These are phyloP conservation scores for Motacilla tschutschensis DNA, from an alignment of 2,113 vertebrate species.

Conservation along the genomic window DNA sequence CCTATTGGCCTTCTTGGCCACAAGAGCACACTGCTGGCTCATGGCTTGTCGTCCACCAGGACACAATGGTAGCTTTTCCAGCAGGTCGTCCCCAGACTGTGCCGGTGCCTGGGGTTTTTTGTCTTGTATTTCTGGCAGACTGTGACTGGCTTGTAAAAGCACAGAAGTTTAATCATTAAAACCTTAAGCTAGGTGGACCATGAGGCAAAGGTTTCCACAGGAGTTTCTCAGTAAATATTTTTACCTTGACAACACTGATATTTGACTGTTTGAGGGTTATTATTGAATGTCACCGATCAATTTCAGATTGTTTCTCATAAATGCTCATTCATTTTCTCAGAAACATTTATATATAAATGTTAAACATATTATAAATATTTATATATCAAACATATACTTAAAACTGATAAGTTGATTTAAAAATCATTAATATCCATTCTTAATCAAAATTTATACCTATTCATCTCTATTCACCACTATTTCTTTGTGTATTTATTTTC, in stretches of 20 bases:
- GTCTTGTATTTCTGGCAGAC: neutral
- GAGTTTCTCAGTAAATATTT: neutral
- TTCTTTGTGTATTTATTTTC: neutral
- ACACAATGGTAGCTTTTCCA: neutral
- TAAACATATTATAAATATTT: too few species aligned
- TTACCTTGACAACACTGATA: neutral
- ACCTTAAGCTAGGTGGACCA: neutral
- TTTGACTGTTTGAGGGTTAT: neutral
- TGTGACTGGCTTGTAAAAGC: neutral
- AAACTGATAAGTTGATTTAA: neutral
- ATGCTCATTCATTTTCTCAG: neutral
- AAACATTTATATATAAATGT: neutral
- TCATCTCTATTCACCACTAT: neutral
- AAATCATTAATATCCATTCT: neutral
- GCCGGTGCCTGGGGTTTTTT: neutral
- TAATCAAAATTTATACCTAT: neutral
- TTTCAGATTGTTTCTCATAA: neutral
- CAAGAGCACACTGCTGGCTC: neutral
- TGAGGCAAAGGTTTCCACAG: neutral
- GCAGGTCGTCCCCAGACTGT: rapidly evolving
- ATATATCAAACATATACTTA: neutral
- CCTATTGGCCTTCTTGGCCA: too few species aligned
- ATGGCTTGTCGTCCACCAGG: neutral
- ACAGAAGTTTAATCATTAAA: neutral
- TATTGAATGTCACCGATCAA: neutral